These are phyloP conservation scores for Drosophila paracracens DNA, from an alignment of 2,888 invertebrate species.

Conservation along the genomic window DNA sequence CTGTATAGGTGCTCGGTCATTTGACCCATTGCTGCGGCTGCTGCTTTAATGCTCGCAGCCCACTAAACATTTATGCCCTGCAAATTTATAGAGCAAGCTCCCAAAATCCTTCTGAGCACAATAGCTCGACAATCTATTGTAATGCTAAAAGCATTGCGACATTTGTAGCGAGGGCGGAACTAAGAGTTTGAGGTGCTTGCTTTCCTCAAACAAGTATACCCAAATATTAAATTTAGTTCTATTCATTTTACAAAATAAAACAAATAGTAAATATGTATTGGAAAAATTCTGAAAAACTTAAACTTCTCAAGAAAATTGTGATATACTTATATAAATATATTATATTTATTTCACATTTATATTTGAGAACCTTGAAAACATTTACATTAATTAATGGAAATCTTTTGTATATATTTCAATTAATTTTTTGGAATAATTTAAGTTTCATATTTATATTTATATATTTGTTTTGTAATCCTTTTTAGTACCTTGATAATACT, in stretches of 20 bases:
- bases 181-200: background rate
- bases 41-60: constrained; percentile 10
- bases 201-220: background rate
- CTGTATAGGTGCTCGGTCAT: constrained; percentile 18
- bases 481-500: too few species aligned
- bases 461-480: background rate
- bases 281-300: too few species aligned
- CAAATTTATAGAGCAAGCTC: constrained; percentile 55
- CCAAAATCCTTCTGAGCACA: constrained; percentile 44
- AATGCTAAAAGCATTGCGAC: constrained; percentile 59
- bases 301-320: too few species aligned
- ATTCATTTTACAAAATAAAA: background rate
- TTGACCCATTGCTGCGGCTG: constrained; percentile 24
- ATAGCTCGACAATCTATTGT: constrained; percentile 57
- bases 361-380: background rate
- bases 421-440: background rate
- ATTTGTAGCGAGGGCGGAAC: constrained; percentile 11
- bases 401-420: background rate
- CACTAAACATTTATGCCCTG: constrained; percentile 41
- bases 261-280: background rate
- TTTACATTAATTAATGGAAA: background rate
- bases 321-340: background rate
- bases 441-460: background rate
- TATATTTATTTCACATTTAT: background rate
- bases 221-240: too few species aligned